Percentiles rank a stretch among this genome's conserved stretches.
phyloP scores from a whole-genome alignment of 2,113 vertebrate species.

The Ailurus styani region DNA sequence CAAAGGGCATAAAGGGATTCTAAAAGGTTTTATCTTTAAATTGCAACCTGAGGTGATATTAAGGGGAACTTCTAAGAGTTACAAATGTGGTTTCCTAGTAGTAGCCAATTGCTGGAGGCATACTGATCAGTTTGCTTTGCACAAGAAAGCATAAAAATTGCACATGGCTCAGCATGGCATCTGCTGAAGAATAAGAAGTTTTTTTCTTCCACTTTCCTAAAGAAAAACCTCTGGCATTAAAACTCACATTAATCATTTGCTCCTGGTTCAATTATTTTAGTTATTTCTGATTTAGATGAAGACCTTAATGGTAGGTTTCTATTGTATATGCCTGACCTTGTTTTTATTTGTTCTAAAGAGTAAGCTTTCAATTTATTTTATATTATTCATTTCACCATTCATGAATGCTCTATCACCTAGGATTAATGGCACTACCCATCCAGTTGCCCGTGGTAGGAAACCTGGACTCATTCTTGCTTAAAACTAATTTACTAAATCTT shows the following conservation, averaged over 20 bases:
- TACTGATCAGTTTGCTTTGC: background rate
- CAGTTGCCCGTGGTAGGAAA: background rate
- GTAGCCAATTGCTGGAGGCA: background rate
- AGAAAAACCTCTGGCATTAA: background rate
- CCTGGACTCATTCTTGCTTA: background rate
- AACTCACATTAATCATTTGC: background rate
- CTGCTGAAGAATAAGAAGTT: background rate
- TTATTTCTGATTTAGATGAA: conserved; percentile 10
- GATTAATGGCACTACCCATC: background rate
- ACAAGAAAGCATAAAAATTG: background rate
- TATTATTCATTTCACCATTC: background rate
- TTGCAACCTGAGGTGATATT: background rate
- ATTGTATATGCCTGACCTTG: background rate
- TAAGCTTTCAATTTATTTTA: background rate
- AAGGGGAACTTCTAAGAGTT: background rate
- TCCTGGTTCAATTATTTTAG: background rate
- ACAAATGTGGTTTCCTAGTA: background rate
- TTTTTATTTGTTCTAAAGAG: background rate
- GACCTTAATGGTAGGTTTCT: background rate
- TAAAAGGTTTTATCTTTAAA: background rate
- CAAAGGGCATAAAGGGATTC: background rate
- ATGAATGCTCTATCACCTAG: background rate
- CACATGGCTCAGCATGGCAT: background rate
- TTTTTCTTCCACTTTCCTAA: background rate
- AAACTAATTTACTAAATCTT: background rate